Conservation (phyloP, 2,797 vertebrate genomes). For the Limnodromus scolopaceus region DNA sequence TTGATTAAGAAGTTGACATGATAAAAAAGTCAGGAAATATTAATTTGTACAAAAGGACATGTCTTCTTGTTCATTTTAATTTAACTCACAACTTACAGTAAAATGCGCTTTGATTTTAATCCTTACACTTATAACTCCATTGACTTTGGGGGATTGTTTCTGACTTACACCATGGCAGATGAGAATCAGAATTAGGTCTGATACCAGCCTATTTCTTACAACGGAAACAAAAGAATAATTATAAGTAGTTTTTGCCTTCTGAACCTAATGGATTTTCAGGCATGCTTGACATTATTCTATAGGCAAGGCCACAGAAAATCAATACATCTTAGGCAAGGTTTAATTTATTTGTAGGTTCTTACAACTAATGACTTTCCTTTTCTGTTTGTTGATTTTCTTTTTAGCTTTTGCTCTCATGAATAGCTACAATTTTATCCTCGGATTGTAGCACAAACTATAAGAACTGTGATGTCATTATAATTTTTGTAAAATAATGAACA, state of each 20-base stretch:
- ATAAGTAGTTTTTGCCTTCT: slow-evolving; percentile 77
- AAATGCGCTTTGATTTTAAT: slow-evolving; percentile 51
- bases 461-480: not conserved
- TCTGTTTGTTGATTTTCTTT: slow-evolving; percentile 76
- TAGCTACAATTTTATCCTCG: slow-evolving; percentile 62
- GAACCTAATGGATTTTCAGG: slow-evolving; percentile 78
- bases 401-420: slow-evolving; percentile 68
- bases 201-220: slow-evolving; percentile 59
- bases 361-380: slow-evolving; percentile 79
- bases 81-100: slow-evolving; percentile 26
- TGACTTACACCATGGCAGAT: not conserved
- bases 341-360: slow-evolving; percentile 84
- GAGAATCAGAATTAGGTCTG: slow-evolving; percentile 36
- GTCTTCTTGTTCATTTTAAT: slow-evolving; percentile 35
- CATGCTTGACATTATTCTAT: slow-evolving; percentile 80
- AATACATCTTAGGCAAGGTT: slow-evolving; percentile 82
- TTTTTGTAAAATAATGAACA: not conserved
- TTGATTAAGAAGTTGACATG: slow-evolving; percentile 20
- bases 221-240: slow-evolving; percentile 73
- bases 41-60: not conserved
- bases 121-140: not conserved
- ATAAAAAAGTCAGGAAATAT: slow-evolving; percentile 42
- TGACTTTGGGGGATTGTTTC: slow-evolving; percentile 9
- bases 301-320: slow-evolving; percentile 80
- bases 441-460: slow-evolving; percentile 45